These are phyloP conservation scores for Artibeus lituratus DNA, from an alignment of 2,797 vertebrate genomes.

Conservation along the genomic window DNA sequence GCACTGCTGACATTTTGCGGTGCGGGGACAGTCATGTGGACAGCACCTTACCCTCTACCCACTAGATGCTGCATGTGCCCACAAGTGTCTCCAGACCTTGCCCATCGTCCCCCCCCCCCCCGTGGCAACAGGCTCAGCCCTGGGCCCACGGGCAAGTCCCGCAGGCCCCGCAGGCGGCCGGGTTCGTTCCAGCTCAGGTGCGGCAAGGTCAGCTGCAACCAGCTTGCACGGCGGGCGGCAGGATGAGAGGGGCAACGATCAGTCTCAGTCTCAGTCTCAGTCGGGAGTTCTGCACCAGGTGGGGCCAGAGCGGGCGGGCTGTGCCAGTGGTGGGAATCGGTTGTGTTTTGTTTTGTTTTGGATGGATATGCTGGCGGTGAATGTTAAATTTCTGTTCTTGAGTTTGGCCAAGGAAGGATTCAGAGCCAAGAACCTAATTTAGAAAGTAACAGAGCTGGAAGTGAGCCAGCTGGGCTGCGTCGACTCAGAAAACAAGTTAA, in stretches of 20 bases:
- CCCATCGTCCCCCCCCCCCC: neutral
- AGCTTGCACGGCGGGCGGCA: neutral
- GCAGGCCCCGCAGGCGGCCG: too few species aligned
- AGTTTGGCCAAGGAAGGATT: neutral
- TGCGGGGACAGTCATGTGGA: too few species aligned
- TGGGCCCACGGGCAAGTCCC: neutral
- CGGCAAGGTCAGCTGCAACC: neutral
- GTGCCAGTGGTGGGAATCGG: accelerated
- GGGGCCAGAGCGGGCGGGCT: neutral
- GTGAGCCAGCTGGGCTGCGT: neutral
- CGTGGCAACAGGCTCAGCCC: neutral
- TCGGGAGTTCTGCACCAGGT: neutral
- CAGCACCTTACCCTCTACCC: neutral
- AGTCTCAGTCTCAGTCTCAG: too few species aligned
- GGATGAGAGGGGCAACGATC: neutral
- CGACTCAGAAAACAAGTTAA: neutral
- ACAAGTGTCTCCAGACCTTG: neutral
- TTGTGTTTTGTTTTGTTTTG: neutral
- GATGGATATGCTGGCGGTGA: neutral
- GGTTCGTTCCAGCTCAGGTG: too few species aligned
- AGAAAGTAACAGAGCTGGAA: neutral
- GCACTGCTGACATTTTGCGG: neutral
- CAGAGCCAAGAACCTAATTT: neutral
- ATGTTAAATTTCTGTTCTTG: neutral
- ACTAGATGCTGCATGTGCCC: neutral